Evolutionary conservation across 2,888 invertebrate species (phyloP).

Genomic region (Napeogenes sylphis): DNA sequence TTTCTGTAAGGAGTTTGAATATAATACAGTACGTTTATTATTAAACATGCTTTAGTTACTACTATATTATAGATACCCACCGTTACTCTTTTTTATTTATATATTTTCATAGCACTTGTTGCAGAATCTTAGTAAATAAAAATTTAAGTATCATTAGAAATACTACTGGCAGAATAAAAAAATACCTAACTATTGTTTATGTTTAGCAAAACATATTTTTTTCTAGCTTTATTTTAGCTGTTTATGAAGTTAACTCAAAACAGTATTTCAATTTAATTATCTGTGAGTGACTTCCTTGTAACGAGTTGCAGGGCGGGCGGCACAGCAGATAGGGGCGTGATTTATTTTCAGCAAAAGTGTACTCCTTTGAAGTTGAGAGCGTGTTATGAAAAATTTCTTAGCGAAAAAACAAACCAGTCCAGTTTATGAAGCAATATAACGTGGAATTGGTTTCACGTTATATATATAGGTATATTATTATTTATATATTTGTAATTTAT

Average conservation of each 20-base stretch:
- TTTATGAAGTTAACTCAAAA: constrained; percentile 38
- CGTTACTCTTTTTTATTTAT: too few relatives aligned
- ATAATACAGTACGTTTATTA: too few relatives aligned
- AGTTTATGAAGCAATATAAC: constrained; percentile 42
- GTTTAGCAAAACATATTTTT: constrained; percentile 10
- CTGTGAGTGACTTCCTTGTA: constrained; percentile 53
- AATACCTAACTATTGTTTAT: constrained; percentile 13
- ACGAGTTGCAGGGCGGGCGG: constrained; percentile 33
- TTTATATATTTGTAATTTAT: too few relatives aligned
- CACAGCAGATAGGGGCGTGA: constrained; percentile 59
- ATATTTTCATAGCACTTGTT: too few relatives aligned
- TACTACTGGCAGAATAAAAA: not conserved
- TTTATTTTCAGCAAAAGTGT: constrained; percentile 71
- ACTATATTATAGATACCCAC: too few relatives aligned
- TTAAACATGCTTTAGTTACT: too few relatives aligned
- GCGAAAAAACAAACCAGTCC: constrained; percentile 52
- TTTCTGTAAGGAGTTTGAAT: constrained; percentile 4
- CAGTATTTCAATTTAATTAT: constrained; percentile 54
- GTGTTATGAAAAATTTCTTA: constrained; percentile 76
- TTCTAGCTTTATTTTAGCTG: not conserved
- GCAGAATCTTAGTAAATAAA: too few relatives aligned
- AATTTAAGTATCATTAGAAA: too few relatives aligned
- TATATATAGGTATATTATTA: too few relatives aligned
- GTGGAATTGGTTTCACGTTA: constrained; percentile 17
- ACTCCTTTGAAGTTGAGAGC: constrained; percentile 64